Conservation (phyloP, 92 coral and sea anemone genomes). For the Epizoanthus illoricatus region DNA sequence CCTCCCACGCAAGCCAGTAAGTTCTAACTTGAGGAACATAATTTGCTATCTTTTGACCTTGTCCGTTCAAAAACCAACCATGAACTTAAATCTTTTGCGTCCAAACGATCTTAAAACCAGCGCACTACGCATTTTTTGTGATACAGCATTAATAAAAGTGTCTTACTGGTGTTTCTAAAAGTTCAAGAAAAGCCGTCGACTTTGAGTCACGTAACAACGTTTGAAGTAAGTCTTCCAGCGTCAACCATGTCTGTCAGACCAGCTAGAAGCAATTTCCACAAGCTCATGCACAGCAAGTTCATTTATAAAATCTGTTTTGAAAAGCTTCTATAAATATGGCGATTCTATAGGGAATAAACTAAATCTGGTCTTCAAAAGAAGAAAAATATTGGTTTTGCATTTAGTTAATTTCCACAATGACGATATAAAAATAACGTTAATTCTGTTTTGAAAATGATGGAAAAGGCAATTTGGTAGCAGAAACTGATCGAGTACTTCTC, state of each 20-base stretch:
- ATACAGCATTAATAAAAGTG: conserved; percentile 12
- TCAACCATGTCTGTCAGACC: not conserved
- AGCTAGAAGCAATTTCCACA: conserved; percentile 9
- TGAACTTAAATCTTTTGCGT: not conserved
- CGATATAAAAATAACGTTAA: conserved; percentile 11
- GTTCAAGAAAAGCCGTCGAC: conserved; percentile 17
- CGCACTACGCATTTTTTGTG: conserved; percentile 1
- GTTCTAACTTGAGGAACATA: conserved; percentile 31
- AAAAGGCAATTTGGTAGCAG: conserved; percentile 8
- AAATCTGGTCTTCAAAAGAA: conserved; percentile 2
- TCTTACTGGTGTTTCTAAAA: not conserved
- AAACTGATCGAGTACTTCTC: conserved; percentile 26
- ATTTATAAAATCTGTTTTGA: conserved; percentile 3
- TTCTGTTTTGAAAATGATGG: conserved; percentile 19
- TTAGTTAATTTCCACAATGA: conserved; percentile 16
- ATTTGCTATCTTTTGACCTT: not conserved
- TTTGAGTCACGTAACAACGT: conserved; percentile 25
- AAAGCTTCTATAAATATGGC: not conserved
- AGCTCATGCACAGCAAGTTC: not conserved
- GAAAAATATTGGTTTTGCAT: conserved; percentile 25
- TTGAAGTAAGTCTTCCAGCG: not conserved
- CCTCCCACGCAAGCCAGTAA: conserved; percentile 25
- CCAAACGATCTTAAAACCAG: conserved; percentile 10
- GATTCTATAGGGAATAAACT: not conserved
- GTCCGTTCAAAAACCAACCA: not conserved